phyloP scores from a whole-genome alignment of 2,888 invertebrate genomes.

The Melikaiella ostensackeni region DNA sequence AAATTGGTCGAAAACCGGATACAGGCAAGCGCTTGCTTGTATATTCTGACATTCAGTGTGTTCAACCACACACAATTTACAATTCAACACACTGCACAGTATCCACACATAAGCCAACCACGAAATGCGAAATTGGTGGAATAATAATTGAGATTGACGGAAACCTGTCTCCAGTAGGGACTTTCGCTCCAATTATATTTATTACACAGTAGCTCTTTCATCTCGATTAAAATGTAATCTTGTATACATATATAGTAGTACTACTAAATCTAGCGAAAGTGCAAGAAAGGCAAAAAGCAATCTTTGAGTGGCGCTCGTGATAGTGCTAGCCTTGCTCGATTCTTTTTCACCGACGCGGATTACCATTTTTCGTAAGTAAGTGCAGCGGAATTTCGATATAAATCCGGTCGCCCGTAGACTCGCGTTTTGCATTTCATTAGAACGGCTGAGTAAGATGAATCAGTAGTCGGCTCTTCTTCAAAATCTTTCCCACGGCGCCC shows the following conservation, averaged over 20 bases:
- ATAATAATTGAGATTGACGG: slow-evolving; percentile 36
- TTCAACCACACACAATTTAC: slow-evolving; percentile 18
- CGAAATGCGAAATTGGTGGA: slow-evolving; percentile 22
- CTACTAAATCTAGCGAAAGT: slow-evolving; percentile 19
- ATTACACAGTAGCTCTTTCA: slow-evolving; percentile 37
- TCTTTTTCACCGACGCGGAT: not conserved
- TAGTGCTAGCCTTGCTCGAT: slow-evolving; percentile 25
- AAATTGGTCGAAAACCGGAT: slow-evolving; percentile 33
- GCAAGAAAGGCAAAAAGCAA: slow-evolving; percentile 25
- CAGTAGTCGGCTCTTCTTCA: not conserved
- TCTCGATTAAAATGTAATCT: slow-evolving; percentile 26
- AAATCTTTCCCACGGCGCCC: not conserved
- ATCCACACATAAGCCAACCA: slow-evolving; percentile 14
- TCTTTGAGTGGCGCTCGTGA: slow-evolving; percentile 19
- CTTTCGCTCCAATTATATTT: slow-evolving; percentile 36
- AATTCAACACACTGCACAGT: slow-evolving; percentile 4
- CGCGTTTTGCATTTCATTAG: slow-evolving; percentile 12
- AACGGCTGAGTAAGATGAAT: slow-evolving; percentile 13
- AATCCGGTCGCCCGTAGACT: not conserved
- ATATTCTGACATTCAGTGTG: slow-evolving; percentile 11
- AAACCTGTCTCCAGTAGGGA: slow-evolving; percentile 16
- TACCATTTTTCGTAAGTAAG: slow-evolving; percentile 13
- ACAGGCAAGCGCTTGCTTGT: not conserved
- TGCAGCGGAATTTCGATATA: not conserved
- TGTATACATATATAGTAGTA: not conserved